Evolutionary conservation across 2,888 invertebrate genomes (phyloP).

Genomic region (Drosophila niveifrons): DNA sequence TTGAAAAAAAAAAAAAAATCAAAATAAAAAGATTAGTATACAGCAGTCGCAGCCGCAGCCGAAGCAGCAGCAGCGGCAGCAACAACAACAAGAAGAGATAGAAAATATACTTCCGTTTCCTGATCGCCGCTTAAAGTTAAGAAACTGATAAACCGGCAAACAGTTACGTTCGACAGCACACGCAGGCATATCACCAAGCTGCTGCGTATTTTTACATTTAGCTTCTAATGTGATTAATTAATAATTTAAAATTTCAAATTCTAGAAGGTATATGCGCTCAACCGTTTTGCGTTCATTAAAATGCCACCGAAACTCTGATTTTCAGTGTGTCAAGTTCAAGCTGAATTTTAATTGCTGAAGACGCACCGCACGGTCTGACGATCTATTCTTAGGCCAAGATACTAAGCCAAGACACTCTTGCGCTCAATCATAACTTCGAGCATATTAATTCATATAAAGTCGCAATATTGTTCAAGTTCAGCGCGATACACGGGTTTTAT

Average conservation of each 20-base stretch:
- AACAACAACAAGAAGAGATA: constrained; percentile 25
- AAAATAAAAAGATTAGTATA: constrained; percentile 66
- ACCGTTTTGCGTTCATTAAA: constrained; percentile 21
- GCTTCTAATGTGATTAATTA: constrained; percentile 38
- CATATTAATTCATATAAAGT: constrained; percentile 36
- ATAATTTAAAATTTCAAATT: constrained; percentile 51
- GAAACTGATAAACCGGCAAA: constrained; percentile 56
- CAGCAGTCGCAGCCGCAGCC: constrained; percentile 7
- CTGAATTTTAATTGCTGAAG: constrained; percentile 38
- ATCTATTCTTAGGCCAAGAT: constrained; percentile 60
- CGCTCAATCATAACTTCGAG: constrained; percentile 40
- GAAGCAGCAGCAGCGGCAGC: constrained; percentile 14
- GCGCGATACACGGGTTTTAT: constrained; percentile 28
- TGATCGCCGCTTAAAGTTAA: constrained; percentile 58
- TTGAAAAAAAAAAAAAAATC: constrained; percentile 47
- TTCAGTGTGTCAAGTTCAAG: constrained; percentile 72
- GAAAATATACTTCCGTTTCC: constrained; percentile 72
- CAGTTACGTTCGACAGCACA: constrained; percentile 42
- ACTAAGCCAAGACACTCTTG: constrained; percentile 14
- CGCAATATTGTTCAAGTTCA: constrained; percentile 66
- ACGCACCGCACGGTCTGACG: constrained; percentile 34
- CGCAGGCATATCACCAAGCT: constrained; percentile 6
- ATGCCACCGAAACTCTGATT: constrained; percentile 4
- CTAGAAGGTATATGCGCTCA: constrained; percentile 34
- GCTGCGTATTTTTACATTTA: constrained; percentile 27